Base-by-base conservation (phyloP, 2,797 vertebrate genomes). In the Hirundo rustica region DNA sequence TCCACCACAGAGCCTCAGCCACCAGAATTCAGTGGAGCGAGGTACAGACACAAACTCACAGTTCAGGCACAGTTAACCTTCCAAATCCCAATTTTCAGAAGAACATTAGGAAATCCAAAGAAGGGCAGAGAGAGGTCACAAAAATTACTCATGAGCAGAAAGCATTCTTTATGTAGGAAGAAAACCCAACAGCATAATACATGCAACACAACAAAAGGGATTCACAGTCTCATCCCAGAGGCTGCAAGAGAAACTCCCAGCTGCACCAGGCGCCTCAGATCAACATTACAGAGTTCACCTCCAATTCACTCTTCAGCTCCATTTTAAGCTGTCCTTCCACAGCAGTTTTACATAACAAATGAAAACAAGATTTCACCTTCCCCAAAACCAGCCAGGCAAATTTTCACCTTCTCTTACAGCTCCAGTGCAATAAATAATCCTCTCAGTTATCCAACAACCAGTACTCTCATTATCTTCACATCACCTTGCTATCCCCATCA, bases 391-490 rank as follows among this genome's bases (percentile, higher is more conserved):
- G 38, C 38, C 38, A 38, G 38, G 38, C 38, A 38, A 38, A 38
- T 38, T 84, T 74, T 19, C 32, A 70, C 5, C 12, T n/a, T 29
- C 26, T 42, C 9, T 27, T 34, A 38, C 17, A 66, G 13, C 4
- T 1, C 1, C 2, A 54, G 2, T 0, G 0, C 42, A 68, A 57
- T 10, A 15, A 81, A 47, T 2, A 67, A 60, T 1, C 0, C 0
- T 0, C 20, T 14, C 10, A 6, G 1, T 3, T 27, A 8, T 1
- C 17, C 21, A 60, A 51, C 5, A 15, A 77, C 26, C 30, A 58
- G 64, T 0, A 2, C 0, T 0, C 16, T 16, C 7, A 2, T 26
- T 9, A 27, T 6, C 30, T 42, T 55, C 7, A 11, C 5, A 29
- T 4, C 20, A 19, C 2, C 23, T n/a, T 42, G 27, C 19, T n/a